phyloP scores from a whole-genome alignment of 2,797 vertebrate genomes.

The Gadopsis marmoratus region DNA sequence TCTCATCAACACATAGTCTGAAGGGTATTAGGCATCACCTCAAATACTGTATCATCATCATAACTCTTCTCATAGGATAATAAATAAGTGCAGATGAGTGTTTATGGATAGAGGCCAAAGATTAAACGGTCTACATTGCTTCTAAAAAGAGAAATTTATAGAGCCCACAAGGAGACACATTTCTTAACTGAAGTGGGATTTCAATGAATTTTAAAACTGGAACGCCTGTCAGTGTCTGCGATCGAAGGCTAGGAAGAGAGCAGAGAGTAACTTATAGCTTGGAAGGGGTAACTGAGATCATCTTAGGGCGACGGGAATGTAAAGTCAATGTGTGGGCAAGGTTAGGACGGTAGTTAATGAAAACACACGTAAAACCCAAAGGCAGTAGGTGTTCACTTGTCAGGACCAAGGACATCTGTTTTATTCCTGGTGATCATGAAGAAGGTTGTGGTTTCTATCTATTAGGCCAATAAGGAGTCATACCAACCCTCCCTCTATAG shows the following conservation, averaged over 20 bases:
- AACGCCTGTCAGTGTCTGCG: slow-evolving; percentile 31
- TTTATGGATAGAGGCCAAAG: slow-evolving; percentile 51
- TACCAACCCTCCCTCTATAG: slow-evolving; percentile 34
- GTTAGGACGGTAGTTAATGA: slow-evolving; percentile 24
- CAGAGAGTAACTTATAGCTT: slow-evolving; percentile 18
- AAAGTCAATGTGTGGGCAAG: slow-evolving; percentile 34
- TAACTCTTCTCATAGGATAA: slow-evolving; percentile 35
- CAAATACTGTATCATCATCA: slow-evolving; percentile 42
- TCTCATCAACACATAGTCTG: slow-evolving; percentile 30
- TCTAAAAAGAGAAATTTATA: slow-evolving; percentile 56
- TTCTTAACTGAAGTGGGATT: slow-evolving; percentile 56
- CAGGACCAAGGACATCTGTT: slow-evolving; percentile 57
- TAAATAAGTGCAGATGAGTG: slow-evolving; percentile 34
- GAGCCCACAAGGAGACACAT: slow-evolving; percentile 56
- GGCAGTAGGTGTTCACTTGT: slow-evolving; percentile 38
- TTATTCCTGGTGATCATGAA: slow-evolving; percentile 52
- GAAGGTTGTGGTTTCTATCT: slow-evolving; percentile 35
- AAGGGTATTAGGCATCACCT: slow-evolving; percentile 49
- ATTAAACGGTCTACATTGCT: slow-evolving; percentile 35
- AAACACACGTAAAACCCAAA: slow-evolving; percentile 17
- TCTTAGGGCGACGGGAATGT: slow-evolving; percentile 18
- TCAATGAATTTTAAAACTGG: slow-evolving; percentile 45
- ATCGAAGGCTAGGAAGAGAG: slow-evolving; percentile 5
- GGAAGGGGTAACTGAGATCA: slow-evolving; percentile 47
- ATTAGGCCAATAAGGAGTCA: slow-evolving; percentile 45